These are phyloP conservation scores for Drosophila paranaensis DNA, from an alignment of 2,888 invertebrate genomes.

Conservation along the genomic window DNA sequence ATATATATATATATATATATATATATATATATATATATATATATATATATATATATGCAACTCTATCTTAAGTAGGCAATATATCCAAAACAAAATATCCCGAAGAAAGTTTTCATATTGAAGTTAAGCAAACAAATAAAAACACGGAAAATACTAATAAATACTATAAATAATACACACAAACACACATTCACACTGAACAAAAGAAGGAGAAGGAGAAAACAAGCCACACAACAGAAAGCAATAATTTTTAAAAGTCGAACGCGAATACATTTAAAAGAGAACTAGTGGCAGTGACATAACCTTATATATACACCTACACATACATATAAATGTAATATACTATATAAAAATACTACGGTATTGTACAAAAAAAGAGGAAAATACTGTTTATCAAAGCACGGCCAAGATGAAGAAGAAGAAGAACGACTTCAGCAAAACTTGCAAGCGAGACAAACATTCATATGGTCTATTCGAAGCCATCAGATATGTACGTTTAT, in stretches of 20 bases:
- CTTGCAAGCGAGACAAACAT: constrained; percentile 7
- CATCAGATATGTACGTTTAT: constrained; percentile 51
- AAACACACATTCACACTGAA: constrained; percentile 19
- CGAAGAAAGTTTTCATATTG: constrained; percentile 69
- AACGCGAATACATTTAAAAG: constrained; percentile 48
- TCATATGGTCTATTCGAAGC: constrained; percentile 28
- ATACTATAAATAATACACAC: constrained; percentile 30
- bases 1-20: not conserved
- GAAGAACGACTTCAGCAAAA: not conserved
- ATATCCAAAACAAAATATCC: constrained; percentile 65
- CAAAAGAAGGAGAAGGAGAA: constrained; percentile 1
- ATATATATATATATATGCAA: constrained; percentile 61
- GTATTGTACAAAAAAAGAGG: not conserved
- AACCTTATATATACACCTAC: constrained; percentile 59
- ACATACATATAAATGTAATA: constrained; percentile 43
- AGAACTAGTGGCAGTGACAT: constrained; percentile 74
- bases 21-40: constrained; percentile 48
- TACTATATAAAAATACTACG: constrained; percentile 21
- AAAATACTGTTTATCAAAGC: constrained; percentile 53
- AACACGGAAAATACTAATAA: constrained; percentile 26
- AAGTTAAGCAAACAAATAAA: constrained; percentile 55
- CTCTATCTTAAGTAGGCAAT: constrained; percentile 60
- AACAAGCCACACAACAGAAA: constrained; percentile 46
- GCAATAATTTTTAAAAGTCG: constrained; percentile 75
- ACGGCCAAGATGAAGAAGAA: constrained; percentile 38